Conservation (phyloP, 2,888 invertebrate genomes). For the Hermodice carunculata region DNA sequence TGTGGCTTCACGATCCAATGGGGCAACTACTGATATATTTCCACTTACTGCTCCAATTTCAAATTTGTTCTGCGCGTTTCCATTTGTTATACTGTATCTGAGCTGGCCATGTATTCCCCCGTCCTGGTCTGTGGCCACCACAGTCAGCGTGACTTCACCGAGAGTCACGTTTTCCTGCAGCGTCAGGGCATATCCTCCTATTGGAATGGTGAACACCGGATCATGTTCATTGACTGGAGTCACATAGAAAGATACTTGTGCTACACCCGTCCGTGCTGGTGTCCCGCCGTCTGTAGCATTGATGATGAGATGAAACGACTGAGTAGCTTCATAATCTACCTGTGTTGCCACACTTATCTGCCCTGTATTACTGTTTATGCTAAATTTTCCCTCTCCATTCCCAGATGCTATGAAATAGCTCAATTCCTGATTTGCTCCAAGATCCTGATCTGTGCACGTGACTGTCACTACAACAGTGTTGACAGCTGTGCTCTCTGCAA, state of each 20-base stretch:
- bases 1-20: slow-evolving; percentile 42
- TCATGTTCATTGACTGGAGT: slow-evolving; percentile 56
- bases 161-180: slow-evolving; percentile 47
- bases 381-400: slow-evolving; percentile 45
- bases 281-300: slow-evolving; percentile 49
- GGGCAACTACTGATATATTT: slow-evolving; percentile 29
- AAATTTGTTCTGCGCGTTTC: slow-evolving; percentile 52
- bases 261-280: slow-evolving; percentile 39
- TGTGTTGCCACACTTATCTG: slow-evolving; percentile 37
- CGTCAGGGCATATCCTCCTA: slow-evolving; percentile 42
- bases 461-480: slow-evolving; percentile 3
- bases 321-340: slow-evolving; percentile 52
- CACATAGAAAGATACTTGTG: slow-evolving; percentile 43
- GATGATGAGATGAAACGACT: slow-evolving; percentile 44
- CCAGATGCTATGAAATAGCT: slow-evolving; percentile 45
- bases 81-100: slow-evolving; percentile 46
- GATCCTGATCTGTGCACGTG: slow-evolving; percentile 38
- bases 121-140: slow-evolving; percentile 54
- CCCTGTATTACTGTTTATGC: slow-evolving; percentile 46
- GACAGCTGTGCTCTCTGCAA: neutral
- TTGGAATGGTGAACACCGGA: slow-evolving; percentile 42
- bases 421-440: slow-evolving; percentile 45
- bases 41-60: slow-evolving; percentile 28
- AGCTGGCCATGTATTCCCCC: slow-evolving; percentile 44
- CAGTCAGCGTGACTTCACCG: slow-evolving; percentile 43